Evolutionary conservation across 2,797 vertebrate genomes (phyloP).

Genomic region (Melanotaenia pygmaea): DNA sequence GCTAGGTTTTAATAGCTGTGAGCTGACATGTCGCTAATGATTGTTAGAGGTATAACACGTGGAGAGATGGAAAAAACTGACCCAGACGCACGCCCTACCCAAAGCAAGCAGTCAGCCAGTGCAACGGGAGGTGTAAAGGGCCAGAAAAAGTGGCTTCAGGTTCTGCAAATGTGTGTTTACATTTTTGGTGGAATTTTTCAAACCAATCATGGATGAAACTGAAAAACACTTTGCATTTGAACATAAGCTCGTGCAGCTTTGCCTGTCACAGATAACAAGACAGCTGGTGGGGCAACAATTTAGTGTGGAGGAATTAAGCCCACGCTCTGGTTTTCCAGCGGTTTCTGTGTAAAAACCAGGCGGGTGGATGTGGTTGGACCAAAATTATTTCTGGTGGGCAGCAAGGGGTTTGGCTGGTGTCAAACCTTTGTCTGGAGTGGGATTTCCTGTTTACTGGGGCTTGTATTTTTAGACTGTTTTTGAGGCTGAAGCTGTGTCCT

Average conservation of each 20-base stretch:
- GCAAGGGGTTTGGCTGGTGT: conserved; percentile 48
- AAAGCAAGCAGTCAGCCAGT: not conserved
- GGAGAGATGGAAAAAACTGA: not conserved
- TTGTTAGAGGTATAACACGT: not conserved
- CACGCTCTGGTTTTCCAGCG: conserved; percentile 47
- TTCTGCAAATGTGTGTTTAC: not conserved
- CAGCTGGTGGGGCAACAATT: conserved; percentile 9
- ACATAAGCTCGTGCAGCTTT: not conserved
- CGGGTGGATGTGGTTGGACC: conserved; percentile 72
- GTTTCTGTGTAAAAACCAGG: conserved; percentile 53
- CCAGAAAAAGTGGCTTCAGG: not conserved
- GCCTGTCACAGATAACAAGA: not conserved
- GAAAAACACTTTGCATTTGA: not conserved
- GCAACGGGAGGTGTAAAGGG: not conserved
- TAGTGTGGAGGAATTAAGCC: conserved; percentile 37
- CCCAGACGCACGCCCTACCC: not conserved
- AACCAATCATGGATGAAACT: not conserved
- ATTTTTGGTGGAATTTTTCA: not conserved
- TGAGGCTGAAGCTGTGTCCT: conserved; percentile 42
- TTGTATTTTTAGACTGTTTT: conserved; percentile 71
- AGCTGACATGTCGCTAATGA: conserved; percentile 38
- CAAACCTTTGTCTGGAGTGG: conserved; percentile 53
- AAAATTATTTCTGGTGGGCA: conserved; percentile 64
- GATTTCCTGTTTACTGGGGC: conserved; percentile 68
- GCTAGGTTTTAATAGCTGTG: conserved; percentile 17